Evolutionary conservation across 2,888 invertebrate genomes (phyloP).

Genomic region (Thymelicus sylvestris): DNA sequence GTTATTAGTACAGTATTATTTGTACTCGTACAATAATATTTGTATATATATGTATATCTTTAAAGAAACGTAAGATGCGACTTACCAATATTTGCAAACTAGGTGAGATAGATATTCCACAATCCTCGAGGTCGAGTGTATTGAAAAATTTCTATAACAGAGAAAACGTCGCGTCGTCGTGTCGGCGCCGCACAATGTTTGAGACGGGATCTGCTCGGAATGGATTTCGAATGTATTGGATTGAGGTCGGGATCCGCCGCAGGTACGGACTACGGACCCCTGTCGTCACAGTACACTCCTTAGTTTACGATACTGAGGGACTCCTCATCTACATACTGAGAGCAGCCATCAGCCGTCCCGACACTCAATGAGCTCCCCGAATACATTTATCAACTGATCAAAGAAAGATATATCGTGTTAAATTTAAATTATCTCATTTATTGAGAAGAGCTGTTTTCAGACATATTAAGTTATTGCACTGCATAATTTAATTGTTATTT

Average conservation of each 20-base stretch:
- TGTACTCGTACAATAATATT: background rate
- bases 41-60: background rate
- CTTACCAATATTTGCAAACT: background rate
- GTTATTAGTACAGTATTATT: too few species aligned
- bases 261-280: conserved; percentile 22
- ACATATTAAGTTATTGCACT: background rate
- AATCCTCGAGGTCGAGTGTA: conserved; percentile 6
- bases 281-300: conserved; percentile 14
- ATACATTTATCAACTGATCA: background rate
- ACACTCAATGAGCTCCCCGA: conserved; percentile 9
- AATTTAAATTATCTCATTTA: background rate
- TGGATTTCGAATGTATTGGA: conserved; percentile 33
- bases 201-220: conserved; percentile 30
- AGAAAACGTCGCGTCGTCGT: conserved; percentile 19
- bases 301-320: conserved; percentile 20
- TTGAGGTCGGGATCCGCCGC: conserved; percentile 24
- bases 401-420: background rate
- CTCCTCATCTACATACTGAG: conserved; percentile 30
- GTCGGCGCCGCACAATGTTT: conserved; percentile 24
- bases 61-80: background rate
- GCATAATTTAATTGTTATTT: background rate
- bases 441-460: background rate
- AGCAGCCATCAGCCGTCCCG: background rate
- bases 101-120: conserved; percentile 12
- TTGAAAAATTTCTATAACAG: conserved; percentile 30